Evolutionary conservation across 1,140 invertebrate species (phyloP).

Genomic region (Whitmania pigra): DNA sequence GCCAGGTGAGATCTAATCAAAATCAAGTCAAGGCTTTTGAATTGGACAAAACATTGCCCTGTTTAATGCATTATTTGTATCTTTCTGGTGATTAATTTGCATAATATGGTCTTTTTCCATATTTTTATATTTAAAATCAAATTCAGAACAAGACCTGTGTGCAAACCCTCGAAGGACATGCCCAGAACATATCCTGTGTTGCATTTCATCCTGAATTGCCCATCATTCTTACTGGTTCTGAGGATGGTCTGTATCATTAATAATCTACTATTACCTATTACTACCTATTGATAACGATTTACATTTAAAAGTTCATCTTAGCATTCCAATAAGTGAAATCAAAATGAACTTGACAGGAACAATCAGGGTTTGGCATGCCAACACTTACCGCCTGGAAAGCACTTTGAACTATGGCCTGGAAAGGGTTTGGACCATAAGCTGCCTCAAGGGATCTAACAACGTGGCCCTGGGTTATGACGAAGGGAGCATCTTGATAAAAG

Average conservation of each 20-base stretch:
- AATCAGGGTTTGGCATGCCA: slow-evolving; percentile 91
- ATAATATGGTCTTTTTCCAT: background rate
- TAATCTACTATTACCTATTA: too few relatives aligned
- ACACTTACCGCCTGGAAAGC: slow-evolving; percentile 82
- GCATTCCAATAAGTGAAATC: background rate
- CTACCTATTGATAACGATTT: background rate
- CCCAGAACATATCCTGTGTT: slow-evolving; percentile 81
- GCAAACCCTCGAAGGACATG: slow-evolving; percentile 91
- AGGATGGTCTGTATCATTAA: slow-evolving; percentile 56
- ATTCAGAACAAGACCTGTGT: slow-evolving; percentile 95
- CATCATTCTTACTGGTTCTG: slow-evolving; percentile 89
- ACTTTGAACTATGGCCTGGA: slow-evolving; percentile 96
- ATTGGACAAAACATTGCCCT: too few relatives aligned
- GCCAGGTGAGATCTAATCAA: background rate
- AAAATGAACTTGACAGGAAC: slow-evolving; percentile 49
- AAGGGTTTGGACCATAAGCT: slow-evolving; percentile 91
- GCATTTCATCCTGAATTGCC: slow-evolving; percentile 92
- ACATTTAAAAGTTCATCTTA: background rate
- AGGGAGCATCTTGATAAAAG: slow-evolving; percentile 85
- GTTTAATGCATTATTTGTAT: background rate
- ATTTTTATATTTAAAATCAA: background rate
- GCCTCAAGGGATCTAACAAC: slow-evolving; percentile 87
- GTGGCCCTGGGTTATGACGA: slow-evolving; percentile 96
- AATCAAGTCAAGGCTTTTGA: background rate
- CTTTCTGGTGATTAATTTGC: slow-evolving; percentile 6